Evolutionary conservation across 2,797 vertebrate genomes (phyloP).

Genomic region (Hoplostethus atlanticus): DNA sequence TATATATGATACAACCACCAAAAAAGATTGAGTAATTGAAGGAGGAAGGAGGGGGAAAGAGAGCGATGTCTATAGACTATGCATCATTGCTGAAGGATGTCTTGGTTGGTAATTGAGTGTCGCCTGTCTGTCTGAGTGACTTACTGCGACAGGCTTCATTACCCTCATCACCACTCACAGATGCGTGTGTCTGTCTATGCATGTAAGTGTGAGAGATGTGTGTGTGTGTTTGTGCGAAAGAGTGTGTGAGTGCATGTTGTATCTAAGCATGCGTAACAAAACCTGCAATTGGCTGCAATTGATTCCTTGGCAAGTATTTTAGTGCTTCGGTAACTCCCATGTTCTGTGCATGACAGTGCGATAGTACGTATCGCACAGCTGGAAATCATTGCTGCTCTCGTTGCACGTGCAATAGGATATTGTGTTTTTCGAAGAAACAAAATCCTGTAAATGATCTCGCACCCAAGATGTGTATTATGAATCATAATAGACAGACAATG

Average conservation of each 20-base stretch:
- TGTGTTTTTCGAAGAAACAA: not conserved
- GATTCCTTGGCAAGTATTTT: slow-evolving; percentile 2
- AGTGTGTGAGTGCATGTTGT: slow-evolving; percentile 13
- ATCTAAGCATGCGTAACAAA: slow-evolving; percentile 42
- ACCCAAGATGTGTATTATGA: slow-evolving; percentile 1
- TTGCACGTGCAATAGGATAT: not conserved
- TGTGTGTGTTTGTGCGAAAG: slow-evolving; percentile 5
- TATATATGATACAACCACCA: not conserved
- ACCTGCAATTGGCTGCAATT: not conserved
- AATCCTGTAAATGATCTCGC: not conserved
- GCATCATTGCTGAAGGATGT: slow-evolving; percentile 13
- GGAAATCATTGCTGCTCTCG: slow-evolving; percentile 18
- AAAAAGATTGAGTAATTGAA: not conserved
- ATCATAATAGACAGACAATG: not conserved
- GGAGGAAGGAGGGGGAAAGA: not conserved
- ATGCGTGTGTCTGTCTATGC: slow-evolving; percentile 24
- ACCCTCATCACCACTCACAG: slow-evolving; percentile 47
- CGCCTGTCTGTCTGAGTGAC: slow-evolving; percentile 36
- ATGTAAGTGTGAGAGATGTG: slow-evolving; percentile 21
- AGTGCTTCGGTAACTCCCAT: slow-evolving; percentile 23
- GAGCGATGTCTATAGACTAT: not conserved
- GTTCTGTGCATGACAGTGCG: slow-evolving; percentile 8
- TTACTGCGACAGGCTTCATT: slow-evolving; percentile 51
- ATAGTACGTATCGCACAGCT: slow-evolving; percentile 22
- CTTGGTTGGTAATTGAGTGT: slow-evolving; percentile 20